Percentiles rank a stretch among this genome's conserved stretches.
Evolutionary conservation across 2,888 invertebrate genomes (phyloP).

Genomic region (Nephrotoma guestfalica): DNA sequence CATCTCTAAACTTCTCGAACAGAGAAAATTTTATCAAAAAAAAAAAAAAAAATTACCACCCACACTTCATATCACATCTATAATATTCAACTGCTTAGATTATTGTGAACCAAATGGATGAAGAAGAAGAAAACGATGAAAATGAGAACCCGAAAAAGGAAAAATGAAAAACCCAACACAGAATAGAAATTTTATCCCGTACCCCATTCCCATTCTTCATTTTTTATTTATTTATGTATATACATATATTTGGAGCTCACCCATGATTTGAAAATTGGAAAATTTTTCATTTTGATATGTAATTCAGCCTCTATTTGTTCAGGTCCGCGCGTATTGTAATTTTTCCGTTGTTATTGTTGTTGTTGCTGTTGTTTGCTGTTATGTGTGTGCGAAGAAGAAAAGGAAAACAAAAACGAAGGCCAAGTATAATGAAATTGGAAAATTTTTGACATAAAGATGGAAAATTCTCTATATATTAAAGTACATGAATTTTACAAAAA

Average conservation of each 20-base stretch:
- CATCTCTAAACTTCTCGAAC: background rate
- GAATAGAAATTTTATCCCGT: background rate
- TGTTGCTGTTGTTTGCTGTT: background rate
- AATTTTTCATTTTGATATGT: background rate
- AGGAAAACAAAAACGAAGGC: background rate
- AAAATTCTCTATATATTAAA: background rate
- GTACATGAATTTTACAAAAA: background rate
- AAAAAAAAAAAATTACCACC: background rate
- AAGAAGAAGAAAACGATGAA: background rate
- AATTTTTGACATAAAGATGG: background rate
- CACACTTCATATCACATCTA: background rate
- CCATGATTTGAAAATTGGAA: background rate
- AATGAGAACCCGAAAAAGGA: background rate
- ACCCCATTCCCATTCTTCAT: background rate
- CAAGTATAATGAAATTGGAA: background rate
- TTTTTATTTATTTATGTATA: background rate
- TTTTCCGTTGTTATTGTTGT: background rate
- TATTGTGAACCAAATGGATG: background rate
- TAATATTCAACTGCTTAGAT: background rate
- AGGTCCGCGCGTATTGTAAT: constrained; percentile 5
- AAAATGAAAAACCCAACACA: background rate
- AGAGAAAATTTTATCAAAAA: background rate
- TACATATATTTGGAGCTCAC: background rate
- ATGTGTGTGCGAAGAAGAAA: background rate
- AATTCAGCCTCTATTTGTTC: constrained; percentile 7